phyloP scores from a whole-genome alignment of 2,888 invertebrate species.

The Argynnis bischoffii region DNA sequence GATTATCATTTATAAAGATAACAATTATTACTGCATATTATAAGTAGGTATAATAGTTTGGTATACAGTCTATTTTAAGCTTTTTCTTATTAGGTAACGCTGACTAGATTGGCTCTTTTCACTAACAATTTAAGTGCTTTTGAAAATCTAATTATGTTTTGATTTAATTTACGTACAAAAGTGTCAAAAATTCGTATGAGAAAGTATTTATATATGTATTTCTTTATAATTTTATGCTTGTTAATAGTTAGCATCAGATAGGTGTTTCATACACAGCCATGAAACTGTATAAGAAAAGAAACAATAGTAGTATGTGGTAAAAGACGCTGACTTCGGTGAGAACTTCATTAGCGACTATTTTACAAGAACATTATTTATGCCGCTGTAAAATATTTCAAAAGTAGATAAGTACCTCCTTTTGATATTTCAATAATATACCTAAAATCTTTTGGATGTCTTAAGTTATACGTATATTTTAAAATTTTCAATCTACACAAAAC shows the following conservation, averaged over 20 bases:
- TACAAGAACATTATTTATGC: not conserved
- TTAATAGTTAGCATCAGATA: not conserved
- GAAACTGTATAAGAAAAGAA: slow-evolving; percentile 56
- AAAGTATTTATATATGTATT: not conserved
- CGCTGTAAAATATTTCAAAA: not conserved
- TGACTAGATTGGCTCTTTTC: too few relatives aligned
- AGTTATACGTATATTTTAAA: too few relatives aligned
- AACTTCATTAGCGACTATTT: slow-evolving; percentile 19
- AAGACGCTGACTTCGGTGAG: slow-evolving; percentile 33
- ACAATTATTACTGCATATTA: too few relatives aligned
- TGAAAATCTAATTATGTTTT: not conserved
- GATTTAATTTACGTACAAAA: not conserved
- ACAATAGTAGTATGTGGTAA: slow-evolving; percentile 56
- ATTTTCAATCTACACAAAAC: not conserved
- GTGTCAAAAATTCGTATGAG: not conserved
- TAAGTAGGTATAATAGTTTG: too few relatives aligned
- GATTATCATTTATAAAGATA: too few relatives aligned
- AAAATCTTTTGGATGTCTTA: too few relatives aligned
- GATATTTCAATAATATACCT: too few relatives aligned
- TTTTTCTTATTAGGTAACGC: too few relatives aligned
- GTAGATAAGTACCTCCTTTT: too few relatives aligned
- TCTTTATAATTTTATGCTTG: not conserved
- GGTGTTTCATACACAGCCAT: slow-evolving; percentile 36
- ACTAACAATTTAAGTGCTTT: too few relatives aligned
- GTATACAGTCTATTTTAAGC: too few relatives aligned